Evolutionary conservation across 2,797 vertebrate genomes (phyloP), one percentile per base, ranked within the genome.

Genomic region (Siniperca obscura): DNA sequence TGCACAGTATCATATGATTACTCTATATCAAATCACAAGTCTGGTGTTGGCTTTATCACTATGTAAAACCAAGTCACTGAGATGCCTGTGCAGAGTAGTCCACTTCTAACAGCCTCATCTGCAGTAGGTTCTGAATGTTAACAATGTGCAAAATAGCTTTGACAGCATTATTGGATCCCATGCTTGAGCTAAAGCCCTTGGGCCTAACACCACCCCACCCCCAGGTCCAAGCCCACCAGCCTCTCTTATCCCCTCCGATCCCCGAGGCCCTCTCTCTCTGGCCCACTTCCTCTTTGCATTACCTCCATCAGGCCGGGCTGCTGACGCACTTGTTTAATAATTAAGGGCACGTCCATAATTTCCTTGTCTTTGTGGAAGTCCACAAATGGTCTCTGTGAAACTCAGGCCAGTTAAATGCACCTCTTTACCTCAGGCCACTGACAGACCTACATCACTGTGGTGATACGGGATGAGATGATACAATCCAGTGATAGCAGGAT

Each of bases 301-400:
- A 96, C 93, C 92, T 95, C 94, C 94, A 95, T 95, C 95, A 95
- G 94, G 87, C 93, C 86, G 66, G 84, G 94, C 93, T 96, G 95
- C 93, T 93, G 94, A 95, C 95, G 95, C 95, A 95, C 90, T 92
- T 95, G 93, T 95, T 96, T 95, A 96, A 96, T 96, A 95, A 96
- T 95, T 95, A 95, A 96, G 93, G 94, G 82, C 91, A 89, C 76
- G 84, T 90, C 91, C 95, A 95, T 96, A 93, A 94, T 94, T 94
- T 94, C 88, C 86, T 90, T 87, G 38, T 95, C 93, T 91, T 95
- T 93, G 91, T 93, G 91, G 93, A 95, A 94, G 92, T 94, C 89
- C 94, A 94, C 91, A 91, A 93, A 92, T 93, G 93, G 93, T 94
- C 80, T 93, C 83, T 90, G 89, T 89, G 91, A 94, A 92, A 87